Evolutionary conservation across 2,113 vertebrate species (phyloP).

Genomic region (Heterocephalus glaber): DNA sequence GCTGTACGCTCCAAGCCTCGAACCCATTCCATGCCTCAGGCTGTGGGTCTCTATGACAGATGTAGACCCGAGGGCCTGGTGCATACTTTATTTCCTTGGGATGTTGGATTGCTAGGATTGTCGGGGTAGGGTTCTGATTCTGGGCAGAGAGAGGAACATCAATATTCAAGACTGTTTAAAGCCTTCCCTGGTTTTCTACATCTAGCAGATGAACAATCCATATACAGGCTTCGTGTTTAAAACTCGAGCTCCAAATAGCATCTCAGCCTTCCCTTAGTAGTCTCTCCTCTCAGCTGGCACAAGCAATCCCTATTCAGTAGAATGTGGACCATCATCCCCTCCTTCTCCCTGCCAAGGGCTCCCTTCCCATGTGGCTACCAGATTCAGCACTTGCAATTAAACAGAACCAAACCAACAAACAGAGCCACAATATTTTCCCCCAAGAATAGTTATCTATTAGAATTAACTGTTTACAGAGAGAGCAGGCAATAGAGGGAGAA

Average conservation of each 20-base stretch:
- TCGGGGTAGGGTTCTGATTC: neutral
- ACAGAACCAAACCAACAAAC: neutral
- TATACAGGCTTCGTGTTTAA: neutral
- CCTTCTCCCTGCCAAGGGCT: accelerated
- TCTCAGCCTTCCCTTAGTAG: neutral
- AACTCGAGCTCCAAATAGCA: neutral
- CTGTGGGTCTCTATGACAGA: neutral
- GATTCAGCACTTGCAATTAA: neutral
- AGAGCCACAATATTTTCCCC: neutral
- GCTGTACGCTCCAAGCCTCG: neutral
- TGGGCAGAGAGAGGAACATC: neutral
- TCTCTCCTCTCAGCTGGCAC: neutral
- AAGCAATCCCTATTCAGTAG: neutral
- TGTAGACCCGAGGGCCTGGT: accelerated
- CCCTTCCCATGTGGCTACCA: neutral
- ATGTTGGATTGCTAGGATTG: neutral
- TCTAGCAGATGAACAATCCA: neutral
- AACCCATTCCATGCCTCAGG: neutral
- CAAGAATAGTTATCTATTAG: neutral
- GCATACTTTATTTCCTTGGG: neutral
- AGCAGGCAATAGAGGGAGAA: neutral
- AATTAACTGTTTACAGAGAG: neutral
- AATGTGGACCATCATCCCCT: neutral
- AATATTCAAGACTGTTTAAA: neutral
- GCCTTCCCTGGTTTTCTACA: neutral